Percentiles rank a stretch among this genome's conserved stretches.
Evolutionary conservation across 1,140 invertebrate species (phyloP).

Genomic region (Meloidogyne hapla): DNA sequence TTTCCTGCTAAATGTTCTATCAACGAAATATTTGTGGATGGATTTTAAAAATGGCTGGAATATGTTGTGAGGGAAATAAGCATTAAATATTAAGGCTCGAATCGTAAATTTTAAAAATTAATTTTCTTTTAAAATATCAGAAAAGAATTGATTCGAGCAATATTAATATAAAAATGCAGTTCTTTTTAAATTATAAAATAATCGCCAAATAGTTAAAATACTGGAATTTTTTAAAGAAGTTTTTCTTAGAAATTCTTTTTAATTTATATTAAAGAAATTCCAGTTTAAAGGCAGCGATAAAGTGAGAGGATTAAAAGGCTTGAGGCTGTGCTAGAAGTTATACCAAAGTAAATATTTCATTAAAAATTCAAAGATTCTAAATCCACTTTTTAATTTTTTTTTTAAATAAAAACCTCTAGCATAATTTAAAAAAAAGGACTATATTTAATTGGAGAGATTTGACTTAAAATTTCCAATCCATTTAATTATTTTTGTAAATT

Average conservation of each 20-base stretch:
- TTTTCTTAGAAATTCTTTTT: no score
- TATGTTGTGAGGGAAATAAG: not conserved
- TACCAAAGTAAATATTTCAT: no score
- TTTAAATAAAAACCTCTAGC: not conserved
- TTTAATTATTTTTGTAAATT: conserved; percentile 9
- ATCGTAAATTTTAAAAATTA: no score
- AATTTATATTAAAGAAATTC: not conserved
- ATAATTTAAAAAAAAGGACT: not conserved
- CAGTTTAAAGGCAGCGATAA: not conserved
- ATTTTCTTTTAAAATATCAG: no score
- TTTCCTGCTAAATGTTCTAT: not conserved
- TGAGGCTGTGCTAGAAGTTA: not conserved
- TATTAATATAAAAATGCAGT: not conserved
- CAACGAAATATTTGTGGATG: not conserved
- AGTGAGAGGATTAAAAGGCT: not conserved
- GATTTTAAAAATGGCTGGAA: not conserved
- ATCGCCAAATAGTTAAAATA: no score
- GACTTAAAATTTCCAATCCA: not conserved
- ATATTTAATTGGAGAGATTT: conserved; percentile 1
- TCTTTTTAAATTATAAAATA: no score
- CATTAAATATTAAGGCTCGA: not conserved
- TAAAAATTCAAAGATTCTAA: not conserved
- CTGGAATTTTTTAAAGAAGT: not conserved
- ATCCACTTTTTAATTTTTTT: no score
- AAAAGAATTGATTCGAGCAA: not conserved